Conservation (phyloP, 2,797 vertebrate genomes). For the Mareca strepera region DNA sequence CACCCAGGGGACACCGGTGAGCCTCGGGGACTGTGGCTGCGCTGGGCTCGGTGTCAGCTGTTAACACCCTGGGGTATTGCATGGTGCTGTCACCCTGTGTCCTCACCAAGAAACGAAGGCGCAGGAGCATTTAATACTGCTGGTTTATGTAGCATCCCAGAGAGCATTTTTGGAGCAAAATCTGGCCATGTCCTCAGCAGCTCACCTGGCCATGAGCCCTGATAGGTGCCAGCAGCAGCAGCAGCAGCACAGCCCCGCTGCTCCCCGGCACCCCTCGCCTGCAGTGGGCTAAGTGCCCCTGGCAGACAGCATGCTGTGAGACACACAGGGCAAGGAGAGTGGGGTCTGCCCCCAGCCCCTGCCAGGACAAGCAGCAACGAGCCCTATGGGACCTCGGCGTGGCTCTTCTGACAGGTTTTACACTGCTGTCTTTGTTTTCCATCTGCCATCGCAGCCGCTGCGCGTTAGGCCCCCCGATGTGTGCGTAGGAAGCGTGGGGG, state of each 20-base stretch:
- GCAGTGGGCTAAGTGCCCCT: neutral
- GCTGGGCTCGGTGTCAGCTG: neutral
- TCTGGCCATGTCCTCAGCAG: neutral
- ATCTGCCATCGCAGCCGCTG: slow-evolving; percentile 71
- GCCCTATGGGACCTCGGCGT: fast-evolving
- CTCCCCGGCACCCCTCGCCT: neutral
- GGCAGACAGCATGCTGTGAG: neutral
- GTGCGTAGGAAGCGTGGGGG: slow-evolving; percentile 87
- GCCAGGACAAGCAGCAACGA: neutral
- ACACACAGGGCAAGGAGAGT: neutral
- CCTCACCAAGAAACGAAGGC: fast-evolving
- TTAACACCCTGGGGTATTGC: neutral
- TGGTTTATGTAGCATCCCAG: neutral
- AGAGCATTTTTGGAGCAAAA: neutral
- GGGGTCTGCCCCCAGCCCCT: neutral
- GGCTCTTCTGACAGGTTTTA: neutral
- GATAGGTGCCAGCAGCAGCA: no score
- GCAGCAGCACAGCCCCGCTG: neutral
- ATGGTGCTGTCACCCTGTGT: neutral
- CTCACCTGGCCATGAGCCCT: neutral
- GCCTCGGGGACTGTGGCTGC: neutral
- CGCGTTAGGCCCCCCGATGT: slow-evolving; percentile 83
- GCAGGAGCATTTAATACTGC: neutral
- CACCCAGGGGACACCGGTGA: neutral
- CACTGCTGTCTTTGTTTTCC: neutral